A percentile compares a stretch with the other conserved stretches of the same genome.
phyloP scores from a whole-genome alignment of 2,113 vertebrate genomes.

The Pteruthius melanotis region DNA sequence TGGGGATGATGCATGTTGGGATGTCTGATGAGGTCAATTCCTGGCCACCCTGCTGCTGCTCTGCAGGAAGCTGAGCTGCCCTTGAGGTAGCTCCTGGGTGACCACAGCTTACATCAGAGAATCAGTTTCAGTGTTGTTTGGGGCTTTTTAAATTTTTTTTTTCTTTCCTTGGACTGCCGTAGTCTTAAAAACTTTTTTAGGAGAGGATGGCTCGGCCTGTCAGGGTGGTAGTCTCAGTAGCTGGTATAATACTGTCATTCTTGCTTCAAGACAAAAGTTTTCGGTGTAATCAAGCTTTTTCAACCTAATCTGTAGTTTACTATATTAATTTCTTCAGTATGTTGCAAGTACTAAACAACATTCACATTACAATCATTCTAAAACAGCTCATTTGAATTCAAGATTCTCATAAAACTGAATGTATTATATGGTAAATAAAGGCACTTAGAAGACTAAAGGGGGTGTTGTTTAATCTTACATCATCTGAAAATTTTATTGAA shows the following conservation, averaged over 20 bases:
- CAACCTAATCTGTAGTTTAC: background rate
- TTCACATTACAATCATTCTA: background rate
- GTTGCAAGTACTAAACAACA: background rate
- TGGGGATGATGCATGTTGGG: background rate
- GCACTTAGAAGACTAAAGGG: background rate
- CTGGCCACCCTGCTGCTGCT: background rate
- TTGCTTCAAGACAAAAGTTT: background rate
- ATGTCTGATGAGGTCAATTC: background rate
- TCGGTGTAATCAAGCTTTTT: background rate
- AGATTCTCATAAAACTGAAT: background rate
- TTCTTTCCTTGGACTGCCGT: background rate
- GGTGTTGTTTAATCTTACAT: background rate
- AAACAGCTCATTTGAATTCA: background rate
- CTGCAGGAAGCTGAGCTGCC: background rate
- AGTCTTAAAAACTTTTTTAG: background rate
- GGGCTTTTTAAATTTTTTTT: background rate
- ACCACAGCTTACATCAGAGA: background rate
- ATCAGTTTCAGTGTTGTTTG: background rate
- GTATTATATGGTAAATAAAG: background rate
- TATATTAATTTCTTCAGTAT: background rate
- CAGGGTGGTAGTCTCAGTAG: background rate
- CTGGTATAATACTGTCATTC: background rate
- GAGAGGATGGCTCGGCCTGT: background rate
- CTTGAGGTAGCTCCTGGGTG: background rate
- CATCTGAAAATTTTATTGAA: background rate